phyloP scores from a whole-genome alignment of 1,140 invertebrate genomes.

The Drosophila azteca region DNA sequence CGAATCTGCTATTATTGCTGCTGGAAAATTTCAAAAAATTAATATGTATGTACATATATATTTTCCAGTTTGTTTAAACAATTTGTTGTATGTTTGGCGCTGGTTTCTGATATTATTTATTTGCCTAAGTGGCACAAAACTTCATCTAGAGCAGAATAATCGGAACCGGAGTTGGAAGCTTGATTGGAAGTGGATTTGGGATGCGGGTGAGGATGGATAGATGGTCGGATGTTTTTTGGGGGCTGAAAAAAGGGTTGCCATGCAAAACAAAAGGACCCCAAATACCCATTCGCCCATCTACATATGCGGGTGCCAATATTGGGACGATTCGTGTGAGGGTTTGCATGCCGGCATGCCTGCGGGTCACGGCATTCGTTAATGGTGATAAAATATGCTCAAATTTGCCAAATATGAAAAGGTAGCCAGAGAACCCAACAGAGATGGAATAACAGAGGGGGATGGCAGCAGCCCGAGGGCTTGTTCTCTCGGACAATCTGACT shows the following conservation, averaged over 20 bases:
- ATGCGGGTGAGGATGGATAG: background rate
- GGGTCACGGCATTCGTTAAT: conserved; percentile 70
- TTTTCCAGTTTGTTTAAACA: conserved; percentile 76
- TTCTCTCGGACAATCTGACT: conserved; percentile 43
- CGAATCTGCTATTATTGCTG: background rate
- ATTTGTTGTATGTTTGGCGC: conserved; percentile 49
- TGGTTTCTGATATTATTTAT: conserved; percentile 68
- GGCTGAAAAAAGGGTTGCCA: conserved; percentile 49
- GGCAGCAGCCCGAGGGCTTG: conserved; percentile 48
- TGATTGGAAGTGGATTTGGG: conserved; percentile 10
- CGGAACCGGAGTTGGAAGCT: background rate
- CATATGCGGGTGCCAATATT: conserved; percentile 67
- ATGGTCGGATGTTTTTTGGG: background rate
- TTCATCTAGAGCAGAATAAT: conserved; percentile 3
- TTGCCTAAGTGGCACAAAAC: conserved; percentile 66
- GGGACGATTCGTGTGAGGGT: conserved; percentile 28
- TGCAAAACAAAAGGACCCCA: conserved; percentile 23
- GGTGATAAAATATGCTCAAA: conserved; percentile 83
- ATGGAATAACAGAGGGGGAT: background rate
- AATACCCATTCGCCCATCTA: conserved; percentile 17
- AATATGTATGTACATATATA: conserved; percentile 72
- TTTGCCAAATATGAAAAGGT: conserved; percentile 82
- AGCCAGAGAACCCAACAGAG: conserved; percentile 26
- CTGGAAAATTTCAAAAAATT: conserved; percentile 60
- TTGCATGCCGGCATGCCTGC: conserved; percentile 47